These are phyloP conservation scores for Plecotus auritus DNA, from an alignment of 2,113 vertebrate genomes.

Conservation along the genomic window DNA sequence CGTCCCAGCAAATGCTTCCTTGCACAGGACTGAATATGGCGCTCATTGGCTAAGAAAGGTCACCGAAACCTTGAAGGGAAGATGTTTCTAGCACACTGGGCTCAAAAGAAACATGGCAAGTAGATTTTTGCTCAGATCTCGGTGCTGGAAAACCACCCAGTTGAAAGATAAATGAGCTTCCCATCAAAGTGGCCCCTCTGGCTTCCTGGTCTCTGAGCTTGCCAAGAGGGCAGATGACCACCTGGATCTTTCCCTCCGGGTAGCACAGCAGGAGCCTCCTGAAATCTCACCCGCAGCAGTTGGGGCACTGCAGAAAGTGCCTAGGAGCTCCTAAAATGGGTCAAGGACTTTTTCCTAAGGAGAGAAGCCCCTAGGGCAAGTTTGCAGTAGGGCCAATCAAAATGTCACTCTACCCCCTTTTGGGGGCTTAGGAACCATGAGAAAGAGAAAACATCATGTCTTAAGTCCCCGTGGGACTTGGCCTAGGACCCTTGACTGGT, in stretches of 20 bases:
- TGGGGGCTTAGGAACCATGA: background rate
- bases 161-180: background rate
- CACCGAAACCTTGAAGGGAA: slow-evolving; percentile 19
- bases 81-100: background rate
- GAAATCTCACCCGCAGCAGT: background rate
- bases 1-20: background rate
- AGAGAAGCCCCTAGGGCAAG: background rate
- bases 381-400: background rate
- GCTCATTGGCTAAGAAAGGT: background rate
- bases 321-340: background rate
- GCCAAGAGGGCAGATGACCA: background rate
- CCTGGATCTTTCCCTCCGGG: background rate
- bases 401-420: background rate
- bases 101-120: background rate
- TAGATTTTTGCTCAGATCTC: background rate
- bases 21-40: background rate
- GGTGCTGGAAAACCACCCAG: background rate
- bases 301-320: background rate
- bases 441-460: background rate
- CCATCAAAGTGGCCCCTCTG: background rate
- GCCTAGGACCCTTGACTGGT: background rate
- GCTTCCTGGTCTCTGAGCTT: background rate
- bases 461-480: background rate
- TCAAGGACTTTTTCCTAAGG: background rate
- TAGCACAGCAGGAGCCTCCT: background rate